Conservation (phyloP, 2,888 invertebrate species). For the Neoaliturus tenellus region DNA sequence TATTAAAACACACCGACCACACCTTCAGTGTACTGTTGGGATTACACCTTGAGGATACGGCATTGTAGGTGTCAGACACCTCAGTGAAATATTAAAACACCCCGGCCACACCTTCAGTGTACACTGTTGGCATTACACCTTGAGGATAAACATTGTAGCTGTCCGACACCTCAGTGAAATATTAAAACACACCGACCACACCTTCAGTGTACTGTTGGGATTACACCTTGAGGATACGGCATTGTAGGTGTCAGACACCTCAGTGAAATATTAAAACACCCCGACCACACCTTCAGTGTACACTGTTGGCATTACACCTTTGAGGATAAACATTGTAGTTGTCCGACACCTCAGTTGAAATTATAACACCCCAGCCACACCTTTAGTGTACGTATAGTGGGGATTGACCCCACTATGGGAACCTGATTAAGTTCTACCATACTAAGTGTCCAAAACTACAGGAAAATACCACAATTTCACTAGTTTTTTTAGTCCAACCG, state of each 20-base stretch:
- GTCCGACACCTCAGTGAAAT: neutral
- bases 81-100: neutral
- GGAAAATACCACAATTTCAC: too few species aligned
- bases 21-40: neutral
- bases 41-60: neutral
- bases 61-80: neutral
- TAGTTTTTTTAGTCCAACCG: too few species aligned
- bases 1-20: neutral
- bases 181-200: neutral
- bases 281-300: neutral
- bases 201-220: neutral
- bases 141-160: neutral
- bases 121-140: neutral
- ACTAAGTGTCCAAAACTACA: too few species aligned
- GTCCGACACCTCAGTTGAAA: neutral
- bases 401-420: too few species aligned
- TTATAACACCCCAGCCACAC: neutral
- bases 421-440: too few species aligned
- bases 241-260: neutral
- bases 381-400: too few species aligned
- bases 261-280: neutral
- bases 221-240: neutral
- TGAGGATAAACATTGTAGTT: neutral
- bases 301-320: neutral
- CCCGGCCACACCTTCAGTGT: neutral